Evolutionary conservation across 2,797 vertebrate species (phyloP), one percentile per base, ranked within the genome.

Genomic region (Thalassophryne amazonica): DNA sequence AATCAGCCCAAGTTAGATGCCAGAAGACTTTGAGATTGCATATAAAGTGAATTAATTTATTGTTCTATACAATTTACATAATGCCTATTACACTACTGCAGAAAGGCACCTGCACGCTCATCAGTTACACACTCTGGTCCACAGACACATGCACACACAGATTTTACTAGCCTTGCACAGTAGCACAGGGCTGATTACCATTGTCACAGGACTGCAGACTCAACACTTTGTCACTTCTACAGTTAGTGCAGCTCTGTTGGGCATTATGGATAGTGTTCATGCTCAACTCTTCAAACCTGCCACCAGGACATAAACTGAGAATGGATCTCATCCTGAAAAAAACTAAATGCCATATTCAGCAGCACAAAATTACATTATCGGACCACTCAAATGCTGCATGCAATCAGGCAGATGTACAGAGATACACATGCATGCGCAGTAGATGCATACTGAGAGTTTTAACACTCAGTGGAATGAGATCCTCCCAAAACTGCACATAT

Each of bases 171-270:
- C 7, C 33, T 50, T 36, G 42, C 54, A 42, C 33, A 36, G 47
- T 35, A 48, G 57, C 63, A 67, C 36, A 73, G 50, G 58, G 71
- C 59, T 70, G 72, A 84, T 83, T 76, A 78, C 50, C 65, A 38
- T 52, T 76, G 69, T 78, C 74, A 77, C 30, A 60, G 46, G 45
- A 74, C 38, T 73, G 68, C 71, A 60, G 64, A 70, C 60, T 55
- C 57, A 37, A 70, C 78, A 72, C 51, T 80, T 78, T 73, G 48
- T 77, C 64, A 69, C 61, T 51, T 68, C 42, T 42, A 60, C 50
- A 52, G 56, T 80, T 73, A 66, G 35, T 56, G 53, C 33, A 53
- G 60, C 46, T 74, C 66, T 37, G 45, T 47, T 42, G 12, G 60
- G 19, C 39, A 40, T 59, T 60, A 67, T 50, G 30, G 45, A 68